These are phyloP conservation scores for Lithophane socia DNA, from an alignment of 2,888 invertebrate genomes.

Conservation along the genomic window DNA sequence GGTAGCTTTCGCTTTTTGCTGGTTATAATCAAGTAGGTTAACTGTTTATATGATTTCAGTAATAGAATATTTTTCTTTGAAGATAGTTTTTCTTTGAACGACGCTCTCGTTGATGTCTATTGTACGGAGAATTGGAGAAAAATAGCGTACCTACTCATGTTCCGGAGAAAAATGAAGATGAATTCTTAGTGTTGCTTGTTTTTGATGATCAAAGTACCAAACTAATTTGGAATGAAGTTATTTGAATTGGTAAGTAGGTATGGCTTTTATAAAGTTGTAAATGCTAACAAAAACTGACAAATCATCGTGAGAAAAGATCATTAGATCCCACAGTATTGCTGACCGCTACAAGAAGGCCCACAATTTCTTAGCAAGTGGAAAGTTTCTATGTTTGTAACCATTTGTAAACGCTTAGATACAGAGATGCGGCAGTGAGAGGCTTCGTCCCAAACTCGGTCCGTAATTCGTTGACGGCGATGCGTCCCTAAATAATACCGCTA, in stretches of 20 bases:
- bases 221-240: not conserved
- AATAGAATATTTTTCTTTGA: slow-evolving; percentile 19
- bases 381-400: slow-evolving; percentile 58
- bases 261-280: not conserved
- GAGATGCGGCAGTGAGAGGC: slow-evolving; percentile 57
- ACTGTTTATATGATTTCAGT: slow-evolving; percentile 30
- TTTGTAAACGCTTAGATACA: slow-evolving; percentile 48
- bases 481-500: slow-evolving; percentile 81
- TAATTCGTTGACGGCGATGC: slow-evolving; percentile 62
- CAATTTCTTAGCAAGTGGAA: slow-evolving; percentile 59
- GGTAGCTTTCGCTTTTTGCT: slow-evolving; percentile 60
- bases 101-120: slow-evolving; percentile 75
- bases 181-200: not conserved
- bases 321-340: slow-evolving; percentile 27
- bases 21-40: slow-evolving; percentile 52
- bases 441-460: slow-evolving; percentile 38
- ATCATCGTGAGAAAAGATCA: slow-evolving; percentile 42
- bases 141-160: not conserved
- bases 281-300: slow-evolving; percentile 12
- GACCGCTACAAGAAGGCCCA: slow-evolving; percentile 29
- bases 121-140: slow-evolving; percentile 63
- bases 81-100: slow-evolving; percentile 30
- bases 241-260: not conserved
- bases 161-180: not conserved
- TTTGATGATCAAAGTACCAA: slow-evolving; percentile 1